phyloP scores from a whole-genome alignment of 2,797 vertebrate genomes.

The Thunnus albacares region DNA sequence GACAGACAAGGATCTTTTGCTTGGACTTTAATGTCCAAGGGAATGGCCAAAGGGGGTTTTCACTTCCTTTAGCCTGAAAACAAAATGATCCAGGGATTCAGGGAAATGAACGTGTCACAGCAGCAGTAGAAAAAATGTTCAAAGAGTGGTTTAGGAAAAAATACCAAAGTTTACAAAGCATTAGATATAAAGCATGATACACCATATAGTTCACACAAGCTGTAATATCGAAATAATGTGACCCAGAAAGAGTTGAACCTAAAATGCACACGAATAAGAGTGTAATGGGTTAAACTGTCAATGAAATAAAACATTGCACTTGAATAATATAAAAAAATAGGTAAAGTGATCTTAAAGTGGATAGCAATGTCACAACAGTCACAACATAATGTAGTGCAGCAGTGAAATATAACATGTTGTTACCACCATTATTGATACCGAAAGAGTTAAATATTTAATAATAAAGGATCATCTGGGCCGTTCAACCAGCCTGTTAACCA shows the following conservation, averaged over 20 bases:
- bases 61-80: not conserved
- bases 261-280: not conserved
- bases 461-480: not conserved
- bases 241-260: not conserved
- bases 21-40: not conserved
- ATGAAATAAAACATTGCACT: not conserved
- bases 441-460: not conserved
- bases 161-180: not conserved
- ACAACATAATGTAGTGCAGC: no score
- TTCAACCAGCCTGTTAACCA: no score
- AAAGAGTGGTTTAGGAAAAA: not conserved
- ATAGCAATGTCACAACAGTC: no score
- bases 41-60: not conserved
- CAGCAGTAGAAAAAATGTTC: not conserved
- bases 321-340: not conserved
- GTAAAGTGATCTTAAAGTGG: no score
- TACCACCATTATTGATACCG: not conserved
- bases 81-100: not conserved
- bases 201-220: not conserved
- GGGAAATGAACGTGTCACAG: not conserved
- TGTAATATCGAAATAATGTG: not conserved
- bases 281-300: not conserved
- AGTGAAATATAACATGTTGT: not conserved
- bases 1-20: constrained; percentile 1
- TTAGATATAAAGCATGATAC: not conserved